Conservation (phyloP, 1,140 invertebrate species). For the Lepidurus couesii region DNA sequence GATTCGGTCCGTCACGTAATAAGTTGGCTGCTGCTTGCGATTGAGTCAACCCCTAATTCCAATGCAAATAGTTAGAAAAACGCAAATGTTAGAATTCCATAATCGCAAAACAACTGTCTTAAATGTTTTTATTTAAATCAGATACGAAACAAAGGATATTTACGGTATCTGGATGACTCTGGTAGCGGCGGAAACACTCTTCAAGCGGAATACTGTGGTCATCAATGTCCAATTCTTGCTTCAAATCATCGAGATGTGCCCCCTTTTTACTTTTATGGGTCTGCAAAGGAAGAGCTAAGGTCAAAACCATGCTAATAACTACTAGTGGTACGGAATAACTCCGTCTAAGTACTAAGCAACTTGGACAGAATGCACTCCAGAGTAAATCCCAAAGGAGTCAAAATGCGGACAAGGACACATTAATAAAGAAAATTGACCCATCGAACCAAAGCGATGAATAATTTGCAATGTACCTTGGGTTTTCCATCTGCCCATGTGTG, state of each 20-base stretch:
- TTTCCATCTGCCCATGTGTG: background rate
- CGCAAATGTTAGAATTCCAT: too few relatives aligned
- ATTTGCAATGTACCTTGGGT: constrained; percentile 4
- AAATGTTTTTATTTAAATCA: constrained; percentile 9
- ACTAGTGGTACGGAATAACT: background rate
- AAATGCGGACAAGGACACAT: background rate
- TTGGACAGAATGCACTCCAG: background rate
- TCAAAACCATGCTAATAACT: background rate
- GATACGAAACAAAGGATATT: constrained; percentile 44
- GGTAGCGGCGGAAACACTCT: constrained; percentile 91
- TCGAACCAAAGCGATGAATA: background rate
- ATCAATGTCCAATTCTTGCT: constrained; percentile 97
- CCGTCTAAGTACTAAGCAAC: background rate
- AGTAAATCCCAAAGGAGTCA: background rate
- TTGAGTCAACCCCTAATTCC: constrained; percentile 52
- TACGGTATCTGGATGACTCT: constrained; percentile 90
- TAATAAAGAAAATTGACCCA: background rate
- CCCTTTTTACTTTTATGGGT: background rate
- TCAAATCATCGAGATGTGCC: constrained; percentile 84
- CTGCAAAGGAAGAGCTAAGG: constrained; percentile 14
- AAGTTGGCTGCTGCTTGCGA: constrained; percentile 52
- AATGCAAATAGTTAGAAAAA: background rate
- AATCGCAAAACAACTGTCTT: too few relatives aligned
- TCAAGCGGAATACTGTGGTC: constrained; percentile 95
- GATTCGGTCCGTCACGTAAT: constrained; percentile 61